Evolutionary conservation across 2,888 invertebrate species (phyloP), one percentile per base, ranked within the genome.

Genomic region (Gandaritis pyraliata): DNA sequence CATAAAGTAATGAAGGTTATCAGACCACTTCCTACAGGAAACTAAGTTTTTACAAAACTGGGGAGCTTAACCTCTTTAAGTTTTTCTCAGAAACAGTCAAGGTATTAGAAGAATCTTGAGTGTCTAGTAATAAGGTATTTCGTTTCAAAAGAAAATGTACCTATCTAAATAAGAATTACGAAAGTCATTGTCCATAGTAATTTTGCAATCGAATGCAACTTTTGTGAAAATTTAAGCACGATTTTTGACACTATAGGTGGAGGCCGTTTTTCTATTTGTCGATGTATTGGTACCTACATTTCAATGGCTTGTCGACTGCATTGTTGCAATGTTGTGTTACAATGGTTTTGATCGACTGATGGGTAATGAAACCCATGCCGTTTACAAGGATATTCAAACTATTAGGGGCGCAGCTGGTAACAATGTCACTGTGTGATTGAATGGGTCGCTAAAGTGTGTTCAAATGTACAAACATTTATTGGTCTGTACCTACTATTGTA

Each of bases 221-320:
- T 71, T 64, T 64, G 63, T 64, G 66, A 71, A 69, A 68, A 66
- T 64, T 70, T 62, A 66, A 53, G 51, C 63, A 62, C 59, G 63
- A 45, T 64, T 58, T 56, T 50, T 38, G 56, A 68, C 67, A 61
- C 62, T 61, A 66, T 62, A 61, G 66, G 64, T 54, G 69, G 68
- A 73, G 73, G 74, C 70, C 74, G 59, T 66, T 73, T 72, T 74
- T 71, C 73, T 66, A 65, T 69, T 50, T 58, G 60, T 63, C 51
- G 57, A 68, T 64, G 52, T 16, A 43, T 15, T 43, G 43, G 15
- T 58, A 58, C n/a, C n/a, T n/a, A n/a, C 45, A 46, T 64, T 63
- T 69, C 73, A 72, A 80, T 64, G 73, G 74, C 77, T 76, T 72
- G 47, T 55, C 55, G 74, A 74, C 73, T 68, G 68, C 64, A 71